Evolutionary conservation across 2,113 vertebrate genomes (phyloP), one percentile per base, ranked within the genome.

Genomic region (Coregonus clupeaformis): DNA sequence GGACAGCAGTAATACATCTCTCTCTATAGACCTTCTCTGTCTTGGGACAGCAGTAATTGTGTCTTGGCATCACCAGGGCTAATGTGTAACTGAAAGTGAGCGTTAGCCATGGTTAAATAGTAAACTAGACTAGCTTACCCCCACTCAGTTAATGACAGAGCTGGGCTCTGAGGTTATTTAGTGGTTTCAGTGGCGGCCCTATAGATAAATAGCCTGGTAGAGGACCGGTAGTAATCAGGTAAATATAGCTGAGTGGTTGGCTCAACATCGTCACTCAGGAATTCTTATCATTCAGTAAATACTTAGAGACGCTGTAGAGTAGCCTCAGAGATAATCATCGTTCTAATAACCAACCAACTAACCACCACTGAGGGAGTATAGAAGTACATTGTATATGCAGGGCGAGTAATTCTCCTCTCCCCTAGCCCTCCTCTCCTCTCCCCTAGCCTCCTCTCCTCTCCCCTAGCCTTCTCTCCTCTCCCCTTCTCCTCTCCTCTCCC

Each of bases 1-100:
- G n/a, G n/a, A n/a, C n/a, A n/a, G n/a, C n/a, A n/a, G n/a, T n/a
- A n/a, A n/a, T n/a, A n/a, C 69, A 72, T 76, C 62, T 29, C 52
- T 63, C 73, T 42, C 30, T 76, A 7, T 18, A 22, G 66, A 36
- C 6, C 63, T 30, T 68, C 63, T 69, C 32, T 27, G 27, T 71
- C 27, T 20, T 6, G 7, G 18, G 73, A 59, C 25, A 12, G 29
- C 52, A 36, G 47, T 69, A 24, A 76, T 67, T 74, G 60, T 78
- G 72, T 68, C 20, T 6, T 42, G 59, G 52, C 71, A 71, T 79
- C 57, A 42, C 32, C 36, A 36, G 64, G 27, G 81, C 75, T 88
- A 87, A 89, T 81, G 20, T 81, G 18, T 84, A 85, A 88, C 86
- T 69, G 5, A 49, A 30, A 60, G 59, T 69, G 30, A 79, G 73